Evolutionary conservation across 1,140 invertebrate species (phyloP), one percentile per base, ranked within the genome.

Genomic region (Drosophila setifemur): DNA sequence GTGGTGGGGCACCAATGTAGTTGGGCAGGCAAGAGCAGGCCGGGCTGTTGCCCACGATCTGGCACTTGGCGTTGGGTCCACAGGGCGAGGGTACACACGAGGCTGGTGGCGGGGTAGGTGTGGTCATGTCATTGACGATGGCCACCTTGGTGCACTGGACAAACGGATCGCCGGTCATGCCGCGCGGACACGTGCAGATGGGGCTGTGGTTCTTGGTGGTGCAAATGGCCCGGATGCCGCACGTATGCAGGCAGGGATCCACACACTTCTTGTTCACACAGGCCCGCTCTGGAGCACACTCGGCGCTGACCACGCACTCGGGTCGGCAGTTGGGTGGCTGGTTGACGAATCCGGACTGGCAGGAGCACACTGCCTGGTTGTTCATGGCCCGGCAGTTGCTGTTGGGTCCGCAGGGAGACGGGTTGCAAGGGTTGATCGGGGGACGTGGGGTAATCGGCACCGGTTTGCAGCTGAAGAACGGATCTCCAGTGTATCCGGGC

Each of bases 51-150:
- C 92, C 92, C 37, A 94, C 91, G 11, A 95, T 91, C 82, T 94
- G 94, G 82, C 96, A 97, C 53, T 95, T 92, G 1, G 95, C 94
- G 83, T 96, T 95, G 0, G 95, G 95, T 14, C 96, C 96, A 81
- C 96, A 97, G 1, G 96, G 95, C 11, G 94, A 95, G 61, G 94
- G 95, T 25, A 92, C 93, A 86, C 96, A 96, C 5, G 95, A 95
- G 61, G 94, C 94, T 48, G 93, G 93, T 64, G 23, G 94, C 94
- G 61, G 90, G 72, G 68, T 90, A 40, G 66, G 86, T 75, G 68
- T 92, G 90, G 73, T 87, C 2, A 44, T 49, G 33, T 63, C 81
- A 35, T 43, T 33, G 0, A 63, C 79, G 16, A 77, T 73, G 2
- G 78, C 78, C 74, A 91, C 90, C 52, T 61, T 82, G 31, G 82